Base-by-base conservation (phyloP, 2,113 vertebrate species). In the Cyprinodon brontotheroides region DNA sequence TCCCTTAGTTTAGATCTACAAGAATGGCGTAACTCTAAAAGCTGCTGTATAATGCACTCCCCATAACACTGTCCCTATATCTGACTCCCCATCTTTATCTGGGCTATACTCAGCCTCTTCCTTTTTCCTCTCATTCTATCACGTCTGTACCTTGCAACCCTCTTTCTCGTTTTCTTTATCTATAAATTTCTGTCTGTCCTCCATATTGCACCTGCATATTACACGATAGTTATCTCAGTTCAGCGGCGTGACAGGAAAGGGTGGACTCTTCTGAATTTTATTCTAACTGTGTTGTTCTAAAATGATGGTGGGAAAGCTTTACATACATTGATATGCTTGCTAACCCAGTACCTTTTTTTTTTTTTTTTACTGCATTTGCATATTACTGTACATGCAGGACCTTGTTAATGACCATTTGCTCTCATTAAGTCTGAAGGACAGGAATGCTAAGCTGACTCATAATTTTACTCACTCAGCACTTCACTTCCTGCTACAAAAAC, bases 201-300 rank as follows among this genome's bases (percentile, higher is more conserved):
- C 70, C 61, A 39, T 72, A 48, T 78, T 69, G 83, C 74, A 70
- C 65, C 71, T 62, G 62, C 79, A 82, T 87, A 83, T 89, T 86
- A 90, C 15, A 1, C 65, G 72, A 84, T 82, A 67, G 78, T 83
- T 88, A 86, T 89, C 86, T 85, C 48, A 60, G 88, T 87, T 87
- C 64, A 89, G 81, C 63, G 70, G 75, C 73, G 20, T 77, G 77
- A 80, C 79, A 83, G 81, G 48, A 70, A 76, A 76, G 78, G 80
- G 70, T 74, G 79, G 53, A 37, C 61, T 40, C 29, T 72, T 86
- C 70, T 64, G 3, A 81, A 72, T 66, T 20, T 73, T 81, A 3
- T n/a, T 77, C n/a, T 69, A 5, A 84, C 70, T 64, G 45, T 61
- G 61, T 59, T 50, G 66, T 61, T 77, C 10, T 72, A 76, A 84